These are phyloP conservation scores for Hydrocynus forskahlii DNA, from an alignment of 2,797 vertebrate genomes.

Conservation along the genomic window DNA sequence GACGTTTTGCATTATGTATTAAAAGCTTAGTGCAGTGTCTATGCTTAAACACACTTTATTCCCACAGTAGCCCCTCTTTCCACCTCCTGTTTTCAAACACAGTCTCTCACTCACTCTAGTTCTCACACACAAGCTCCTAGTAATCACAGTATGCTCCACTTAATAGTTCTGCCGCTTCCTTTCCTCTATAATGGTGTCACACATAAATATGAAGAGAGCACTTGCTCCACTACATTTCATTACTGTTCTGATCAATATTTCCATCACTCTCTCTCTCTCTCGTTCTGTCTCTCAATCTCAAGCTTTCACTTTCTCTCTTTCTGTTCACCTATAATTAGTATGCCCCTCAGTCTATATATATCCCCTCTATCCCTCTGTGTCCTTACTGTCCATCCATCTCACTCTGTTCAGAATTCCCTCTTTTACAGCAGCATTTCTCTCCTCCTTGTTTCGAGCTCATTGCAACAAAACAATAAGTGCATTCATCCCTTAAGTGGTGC, in stretches of 20 bases:
- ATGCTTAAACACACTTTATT: conserved; percentile 32
- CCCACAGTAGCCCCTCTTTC: neutral
- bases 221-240: neutral
- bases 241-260: neutral
- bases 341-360: neutral
- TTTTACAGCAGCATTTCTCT: conserved; percentile 24
- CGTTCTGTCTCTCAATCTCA: neutral
- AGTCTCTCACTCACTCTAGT: neutral
- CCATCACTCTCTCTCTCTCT: neutral
- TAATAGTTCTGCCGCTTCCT: conserved; percentile 8
- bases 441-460: conserved; percentile 42
- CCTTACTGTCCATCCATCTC: neutral
- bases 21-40: conserved; percentile 42
- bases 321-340: neutral
- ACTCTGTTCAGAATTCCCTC: conserved; percentile 9
- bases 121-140: neutral
- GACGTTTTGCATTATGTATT: conserved; percentile 34
- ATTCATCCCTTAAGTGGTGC: conserved; percentile 47
- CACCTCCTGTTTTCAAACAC: neutral
- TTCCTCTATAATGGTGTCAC: conserved; percentile 1
- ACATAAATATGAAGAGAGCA: conserved; percentile 1
- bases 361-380: neutral
- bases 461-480: conserved; percentile 36
- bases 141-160: neutral
- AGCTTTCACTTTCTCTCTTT: neutral